Evolutionary conservation across 2,888 invertebrate genomes (phyloP).

Genomic region (Augochlorella aurata): DNA sequence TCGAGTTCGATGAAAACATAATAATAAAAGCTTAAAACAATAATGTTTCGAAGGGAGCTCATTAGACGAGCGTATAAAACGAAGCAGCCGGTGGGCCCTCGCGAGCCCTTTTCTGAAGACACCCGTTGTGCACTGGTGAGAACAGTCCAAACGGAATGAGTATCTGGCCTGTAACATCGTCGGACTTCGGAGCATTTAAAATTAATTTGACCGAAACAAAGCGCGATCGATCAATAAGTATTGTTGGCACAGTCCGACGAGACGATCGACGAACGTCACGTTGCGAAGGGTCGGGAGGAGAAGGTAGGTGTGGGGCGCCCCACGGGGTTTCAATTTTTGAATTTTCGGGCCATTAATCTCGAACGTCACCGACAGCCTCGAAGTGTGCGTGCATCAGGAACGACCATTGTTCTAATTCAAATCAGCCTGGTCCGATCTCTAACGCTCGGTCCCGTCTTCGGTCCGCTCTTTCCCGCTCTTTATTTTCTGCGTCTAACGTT

Average conservation of each 20-base stretch:
- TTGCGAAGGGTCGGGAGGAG: slow-evolving; percentile 41
- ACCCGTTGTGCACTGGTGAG: slow-evolving; percentile 65
- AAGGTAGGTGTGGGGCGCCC: slow-evolving; percentile 72
- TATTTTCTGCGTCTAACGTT: slow-evolving; percentile 35
- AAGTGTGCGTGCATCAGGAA: slow-evolving; percentile 64
- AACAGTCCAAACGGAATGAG: slow-evolving; percentile 61
- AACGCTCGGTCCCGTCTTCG: slow-evolving; percentile 52
- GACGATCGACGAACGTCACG: slow-evolving; percentile 57
- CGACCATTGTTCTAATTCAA: slow-evolving; percentile 76
- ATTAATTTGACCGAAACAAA: slow-evolving; percentile 74
- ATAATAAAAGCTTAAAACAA: too few species aligned
- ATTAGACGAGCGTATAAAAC: too few species aligned
- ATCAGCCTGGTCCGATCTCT: slow-evolving; percentile 70
- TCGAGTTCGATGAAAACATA: too few species aligned
- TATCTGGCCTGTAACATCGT: slow-evolving; percentile 63
- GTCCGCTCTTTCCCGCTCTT: slow-evolving; percentile 16
- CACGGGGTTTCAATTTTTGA: slow-evolving; percentile 74
- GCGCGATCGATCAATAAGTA: slow-evolving; percentile 73
- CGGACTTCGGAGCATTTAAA: slow-evolving; percentile 66
- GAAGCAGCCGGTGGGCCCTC: too few species aligned
- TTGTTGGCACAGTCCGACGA: slow-evolving; percentile 69
- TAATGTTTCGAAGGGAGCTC: too few species aligned
- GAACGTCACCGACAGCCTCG: slow-evolving; percentile 69
- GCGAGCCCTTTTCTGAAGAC: slow-evolving; percentile 39
- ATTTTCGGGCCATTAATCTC: slow-evolving; percentile 76